Evolutionary conservation across 2,797 vertebrate species (phyloP), one percentile per base, ranked within the genome.

Genomic region (Chlorospingus semifuscus): DNA sequence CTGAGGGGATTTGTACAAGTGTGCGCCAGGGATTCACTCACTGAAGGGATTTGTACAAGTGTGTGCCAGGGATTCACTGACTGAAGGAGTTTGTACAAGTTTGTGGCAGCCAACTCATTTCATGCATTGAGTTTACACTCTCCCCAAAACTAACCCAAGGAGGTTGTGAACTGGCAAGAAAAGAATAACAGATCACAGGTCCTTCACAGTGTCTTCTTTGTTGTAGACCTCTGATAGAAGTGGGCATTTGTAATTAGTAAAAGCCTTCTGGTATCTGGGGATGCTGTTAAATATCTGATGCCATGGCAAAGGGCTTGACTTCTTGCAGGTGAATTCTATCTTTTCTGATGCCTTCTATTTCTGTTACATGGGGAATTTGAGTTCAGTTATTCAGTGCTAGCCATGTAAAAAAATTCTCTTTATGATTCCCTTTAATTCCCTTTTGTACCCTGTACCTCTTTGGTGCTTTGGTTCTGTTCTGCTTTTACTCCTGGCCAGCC

Each of bases 111-210:
- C 21, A 37, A 37, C 82, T 53, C 27, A 9, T 83, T 69, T 90
- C 36, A 8, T 41, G 57, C 47, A 66, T 61, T 75, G 87, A 66
- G n/a, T 93, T 96, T 94, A 90, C 89, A 70, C 57, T 79, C 69
- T 95, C 77, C 96, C 84, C 64, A 92, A 94, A 97, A 92, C 77
- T 68, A 88, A 87, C 92, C 71, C 81, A 78, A 83, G 94, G 91
- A 91, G 83, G 76, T 91, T 93, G 66, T 76, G 84, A 88, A 36
- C 87, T 91, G 30, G 11, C 88, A 94, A 91, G 95, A 92, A 95
- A 96, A 94, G 55, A 91, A 34, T 56, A 89, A 90, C 85, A 69
- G 37, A 63, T 75, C 30, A 42, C 1, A 12, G n/a, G 56, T 74
- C 83, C 66, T 64, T 83, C 89, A 64, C 20, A 11, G 26, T 47